Base-by-base conservation (phyloP, 2,797 vertebrate genomes). In the Thripadectes ignobilis region DNA sequence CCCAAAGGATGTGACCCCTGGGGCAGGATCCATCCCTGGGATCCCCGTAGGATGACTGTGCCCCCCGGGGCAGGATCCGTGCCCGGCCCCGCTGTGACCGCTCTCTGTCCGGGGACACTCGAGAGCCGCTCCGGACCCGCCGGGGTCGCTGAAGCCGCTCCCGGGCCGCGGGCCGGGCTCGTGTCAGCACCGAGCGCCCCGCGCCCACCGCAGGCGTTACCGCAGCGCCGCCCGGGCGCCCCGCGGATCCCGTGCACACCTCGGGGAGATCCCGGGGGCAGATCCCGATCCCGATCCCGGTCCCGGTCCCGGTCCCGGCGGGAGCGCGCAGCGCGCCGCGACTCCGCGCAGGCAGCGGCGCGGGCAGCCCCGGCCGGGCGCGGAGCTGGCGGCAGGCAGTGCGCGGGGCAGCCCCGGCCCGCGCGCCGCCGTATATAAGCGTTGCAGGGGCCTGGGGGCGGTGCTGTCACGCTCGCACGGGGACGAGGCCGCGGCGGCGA, bases 401-500 rank as follows among this genome's bases (percentile, higher is more conserved):
- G 59, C 73, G 10, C 20, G 5, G 96, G 97, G 88, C 97, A 97
- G 96, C 97, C 96, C 87, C 52, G 24, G 67, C 63, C 52, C 51
- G 89, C 75, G 93, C 93, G 18, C 89, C 78, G 85, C 88, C 79
- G 0, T 95, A 97, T 97, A 97, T 95, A 97, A 97, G 68, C 49
- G 67, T 88, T 93, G 96, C 97, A 95, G 97, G 97, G 97, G 91
- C 97, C 97, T 98, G 97, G 95, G 74, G 97, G 98, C 98, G 98
- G 98, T 98, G 98, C 98, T 98, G 96, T 91, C 97, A 97, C 97
- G 98, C 98, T 98, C 97, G 96, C 97, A 96, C 97, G 98, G 98
- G 98, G 98, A 98, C 97, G 98, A 97, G 98, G 98, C 96, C 92
- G 97, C 98, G 98, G 97, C 98, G 98, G 98, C 97, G 98, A 99